phyloP scores from a whole-genome alignment of 2,888 invertebrate species.

The Augiades crinisus region DNA sequence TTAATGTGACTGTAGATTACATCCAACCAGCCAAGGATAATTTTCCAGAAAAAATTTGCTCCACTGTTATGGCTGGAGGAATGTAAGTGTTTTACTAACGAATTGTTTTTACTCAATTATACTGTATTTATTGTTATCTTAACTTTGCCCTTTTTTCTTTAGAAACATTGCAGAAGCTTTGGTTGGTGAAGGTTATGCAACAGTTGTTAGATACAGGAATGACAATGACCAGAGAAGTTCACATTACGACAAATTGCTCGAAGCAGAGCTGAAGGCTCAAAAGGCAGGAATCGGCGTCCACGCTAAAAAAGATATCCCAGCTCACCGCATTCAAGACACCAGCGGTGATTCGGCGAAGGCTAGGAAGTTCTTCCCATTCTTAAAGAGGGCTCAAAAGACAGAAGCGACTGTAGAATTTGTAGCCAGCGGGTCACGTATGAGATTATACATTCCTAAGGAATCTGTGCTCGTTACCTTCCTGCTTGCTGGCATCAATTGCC shows the following conservation, averaged over 20 bases:
- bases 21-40: slow-evolving; percentile 96
- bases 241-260: slow-evolving; percentile 94
- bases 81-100: slow-evolving; percentile 49
- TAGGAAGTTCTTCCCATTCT: slow-evolving; percentile 95
- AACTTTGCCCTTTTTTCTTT: slow-evolving; percentile 36
- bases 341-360: slow-evolving; percentile 90
- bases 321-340: slow-evolving; percentile 93
- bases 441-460: slow-evolving; percentile 95
- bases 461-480: slow-evolving; percentile 97
- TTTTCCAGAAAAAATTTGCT: slow-evolving; percentile 97
- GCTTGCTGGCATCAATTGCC: slow-evolving; percentile 88
- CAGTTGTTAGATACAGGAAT: slow-evolving; percentile 95
- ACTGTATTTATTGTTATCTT: neutral
- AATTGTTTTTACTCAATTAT: neutral
- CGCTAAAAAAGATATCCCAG: slow-evolving; percentile 92
- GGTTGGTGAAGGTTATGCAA: slow-evolving; percentile 95
- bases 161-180: slow-evolving; percentile 97
- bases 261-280: slow-evolving; percentile 95
- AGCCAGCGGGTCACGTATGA: slow-evolving; percentile 96
- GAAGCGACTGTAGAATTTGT: slow-evolving; percentile 98
- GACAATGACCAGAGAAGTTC: slow-evolving; percentile 98
- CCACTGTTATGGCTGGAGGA: slow-evolving; percentile 91
- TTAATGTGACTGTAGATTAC: slow-evolving; percentile 96
- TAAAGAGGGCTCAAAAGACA: slow-evolving; percentile 93
- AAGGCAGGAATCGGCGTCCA: slow-evolving; percentile 91